Evolutionary conservation across 2,113 vertebrate genomes (phyloP), one percentile per base, ranked within the genome.

Genomic region (Tyto alba): DNA sequence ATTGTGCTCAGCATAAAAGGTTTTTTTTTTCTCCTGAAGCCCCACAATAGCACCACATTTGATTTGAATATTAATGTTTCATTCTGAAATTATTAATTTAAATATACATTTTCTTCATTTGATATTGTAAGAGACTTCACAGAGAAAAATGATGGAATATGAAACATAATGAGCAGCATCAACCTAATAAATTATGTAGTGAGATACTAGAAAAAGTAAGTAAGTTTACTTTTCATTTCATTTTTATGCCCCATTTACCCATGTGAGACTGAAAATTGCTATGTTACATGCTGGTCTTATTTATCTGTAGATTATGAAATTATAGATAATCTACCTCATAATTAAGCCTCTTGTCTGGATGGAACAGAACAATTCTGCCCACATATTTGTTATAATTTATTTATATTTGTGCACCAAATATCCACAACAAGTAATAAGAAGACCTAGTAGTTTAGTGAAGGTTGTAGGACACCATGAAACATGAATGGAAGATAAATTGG

Each of bases 51-150:
- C 83, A 90, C 38, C 18, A n/a, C 71, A 74, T 82, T 97, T 89
- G 16, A 97, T 95, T 95, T 95, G 87, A 97, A 96, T 96, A 80
- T 92, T 94, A 94, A 95, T 86, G 40, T 56, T 94, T 60, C 45
- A 16, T 23, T 95, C 63, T 41, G 41, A 85, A 93, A 88, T 90
- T 69, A 81, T 69, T 76, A 71, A 93, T 94, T 94, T 90, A 69
- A 93, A 92, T 89, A 73, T 13, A 76, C 22, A 34, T 86, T 68
- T 91, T 90, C 41, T 86, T 91, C 41, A 75, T 90, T 93, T 90
- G 43, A 72, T 96, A 85, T 32, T 57, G 11, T 74, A 92, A 92
- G 47, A 69, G 32, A 72, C 48, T 88, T 95, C 62, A 73, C 26
- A 87, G 47, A 56, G 48, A 59, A 87, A 94, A 68, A 90, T 66